These are phyloP conservation scores for Drosophila neocordata DNA, from an alignment of 1,140 invertebrate genomes.

Conservation along the genomic window DNA sequence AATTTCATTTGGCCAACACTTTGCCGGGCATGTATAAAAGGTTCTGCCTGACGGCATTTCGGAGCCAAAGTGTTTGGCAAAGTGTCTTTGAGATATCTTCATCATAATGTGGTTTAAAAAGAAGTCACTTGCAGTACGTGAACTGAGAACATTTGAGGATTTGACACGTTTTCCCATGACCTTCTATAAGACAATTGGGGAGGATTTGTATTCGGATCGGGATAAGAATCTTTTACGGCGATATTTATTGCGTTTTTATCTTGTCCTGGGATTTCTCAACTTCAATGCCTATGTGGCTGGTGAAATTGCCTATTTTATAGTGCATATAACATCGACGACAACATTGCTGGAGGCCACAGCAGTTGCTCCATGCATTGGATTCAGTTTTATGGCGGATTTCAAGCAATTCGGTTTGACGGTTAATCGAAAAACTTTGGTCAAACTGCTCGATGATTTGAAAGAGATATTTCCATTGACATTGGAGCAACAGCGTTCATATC, in stretches of 20 bases:
- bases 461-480: constrained; percentile 51
- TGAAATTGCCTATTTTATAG: constrained; percentile 66
- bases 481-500: constrained; percentile 40
- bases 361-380: constrained; percentile 69
- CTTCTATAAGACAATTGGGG: constrained; percentile 73
- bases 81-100: background rate
- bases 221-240: constrained; percentile 54
- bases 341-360: constrained; percentile 68
- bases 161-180: constrained; percentile 57
- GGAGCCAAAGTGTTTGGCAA: background rate
- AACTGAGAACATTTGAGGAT: constrained; percentile 60
- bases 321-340: constrained; percentile 65
- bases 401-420: constrained; percentile 66
- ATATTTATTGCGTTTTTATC: constrained; percentile 50
- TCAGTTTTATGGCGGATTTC: constrained; percentile 73
- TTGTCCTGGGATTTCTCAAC: constrained; percentile 62
- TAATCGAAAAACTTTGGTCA: constrained; percentile 41
- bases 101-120: constrained; percentile 47
- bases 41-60: background rate
- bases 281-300: constrained; percentile 70
- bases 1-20: constrained; percentile 48
- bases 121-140: constrained; percentile 4
- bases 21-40: constrained; percentile 38
- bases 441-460: constrained; percentile 55
- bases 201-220: constrained; percentile 64